Evolutionary conservation across 1,140 invertebrate genomes (phyloP), one percentile per base, ranked within the genome.

Genomic region (Bombus fervidus): DNA sequence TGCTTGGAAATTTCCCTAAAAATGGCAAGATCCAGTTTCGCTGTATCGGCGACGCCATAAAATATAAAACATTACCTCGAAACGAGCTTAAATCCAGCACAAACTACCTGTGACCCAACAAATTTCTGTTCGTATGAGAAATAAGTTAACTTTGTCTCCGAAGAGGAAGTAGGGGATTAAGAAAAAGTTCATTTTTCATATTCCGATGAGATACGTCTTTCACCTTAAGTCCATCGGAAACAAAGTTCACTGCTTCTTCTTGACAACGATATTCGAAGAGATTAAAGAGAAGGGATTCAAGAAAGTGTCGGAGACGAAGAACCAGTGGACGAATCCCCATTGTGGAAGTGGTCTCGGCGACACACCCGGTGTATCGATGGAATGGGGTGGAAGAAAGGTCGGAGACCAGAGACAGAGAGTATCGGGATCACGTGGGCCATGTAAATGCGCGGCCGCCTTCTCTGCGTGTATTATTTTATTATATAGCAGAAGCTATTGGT

Each of bases 401-500:
- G 41, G 15, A 34, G 41, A 37, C 34, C 28, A 37, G 71, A n/a
- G 71, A 73, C 8, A 73, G 39, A 41, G 71, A 68, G 62, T 83
- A 83, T 85, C 83, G 66, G 34, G 68, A 47, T 80, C 83, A 72
- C 83, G 83, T 72, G 83, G 68, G 41, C 68, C 83, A 85, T 85
- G 83, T 80, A 85, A 85, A 85, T 85, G 83, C 83, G 31, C 76
- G 76, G 64, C 47, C 25, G 53, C 15, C 47, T 85, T 68, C 59
- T 62, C 72, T 84, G 85, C 81, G 86, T 91, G 87, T 91, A 92
- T 91, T 91, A 89, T 91, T 91, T 92, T 93, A 92, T 93, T 90
- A 91, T 92, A 91, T 90, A 90, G 87, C 90, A 85, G 85, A 88
- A 87, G 93, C 92, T 93, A 94, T 94, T 92, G 90, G 72, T 75